These are phyloP conservation scores for Enchytraeus crypticus DNA, from an alignment of 2,888 invertebrate genomes.

Conservation along the genomic window DNA sequence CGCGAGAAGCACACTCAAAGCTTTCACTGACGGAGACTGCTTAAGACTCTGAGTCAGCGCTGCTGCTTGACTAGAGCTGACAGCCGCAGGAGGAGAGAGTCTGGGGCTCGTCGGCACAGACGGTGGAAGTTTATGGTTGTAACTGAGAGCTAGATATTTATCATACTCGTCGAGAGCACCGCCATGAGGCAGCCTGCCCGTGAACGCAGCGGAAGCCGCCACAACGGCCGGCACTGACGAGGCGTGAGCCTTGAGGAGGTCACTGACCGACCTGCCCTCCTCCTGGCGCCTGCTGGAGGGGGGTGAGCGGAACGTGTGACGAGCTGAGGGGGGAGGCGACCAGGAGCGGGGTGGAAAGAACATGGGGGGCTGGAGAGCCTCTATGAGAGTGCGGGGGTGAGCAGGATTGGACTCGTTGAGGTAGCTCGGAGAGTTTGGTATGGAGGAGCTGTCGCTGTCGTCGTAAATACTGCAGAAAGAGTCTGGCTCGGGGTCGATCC, in stretches of 20 bases:
- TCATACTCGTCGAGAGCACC: neutral
- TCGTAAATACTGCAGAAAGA: constrained; percentile 40
- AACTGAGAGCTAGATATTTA: neutral
- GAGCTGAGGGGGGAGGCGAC: neutral
- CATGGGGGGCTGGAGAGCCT: constrained; percentile 1
- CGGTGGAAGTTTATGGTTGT: neutral
- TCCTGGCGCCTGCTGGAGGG: neutral
- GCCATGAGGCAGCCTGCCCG: neutral
- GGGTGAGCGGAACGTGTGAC: neutral
- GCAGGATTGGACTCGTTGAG: neutral
- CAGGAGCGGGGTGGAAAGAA: neutral
- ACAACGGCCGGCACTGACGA: neutral
- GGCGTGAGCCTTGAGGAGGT: neutral
- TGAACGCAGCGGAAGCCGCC: neutral
- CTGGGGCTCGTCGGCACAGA: too few species aligned
- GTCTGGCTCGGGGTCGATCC: constrained; percentile 40
- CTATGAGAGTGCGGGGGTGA: constrained; percentile 4
- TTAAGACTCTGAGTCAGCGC: too few species aligned
- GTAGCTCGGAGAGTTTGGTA: constrained; percentile 30
- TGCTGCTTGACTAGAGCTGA: too few species aligned
- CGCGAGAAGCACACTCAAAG: neutral
- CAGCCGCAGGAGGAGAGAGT: too few species aligned
- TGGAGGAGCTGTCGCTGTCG: constrained; percentile 35
- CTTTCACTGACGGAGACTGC: too few species aligned
- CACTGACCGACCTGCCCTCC: neutral